Evolutionary conservation across 1,140 invertebrate species (phyloP).

Genomic region (Homalodisca vitripennis): DNA sequence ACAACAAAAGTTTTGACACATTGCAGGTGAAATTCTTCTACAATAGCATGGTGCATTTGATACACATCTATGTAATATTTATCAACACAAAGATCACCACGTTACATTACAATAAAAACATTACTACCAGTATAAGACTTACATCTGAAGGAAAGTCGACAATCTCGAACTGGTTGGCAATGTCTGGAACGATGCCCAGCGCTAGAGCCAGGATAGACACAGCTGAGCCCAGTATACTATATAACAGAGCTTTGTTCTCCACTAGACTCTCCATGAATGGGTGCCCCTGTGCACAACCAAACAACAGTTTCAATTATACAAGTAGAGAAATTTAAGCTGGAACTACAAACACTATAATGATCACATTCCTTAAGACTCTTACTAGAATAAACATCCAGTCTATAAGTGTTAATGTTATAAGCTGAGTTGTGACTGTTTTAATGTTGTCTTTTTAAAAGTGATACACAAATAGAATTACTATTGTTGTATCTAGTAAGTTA

Average conservation of each 20-base stretch:
- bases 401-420: too few species aligned
- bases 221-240: constrained; percentile 77
- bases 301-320: neutral
- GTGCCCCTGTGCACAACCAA: constrained; percentile 68
- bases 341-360: too few species aligned
- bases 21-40: neutral
- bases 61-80: neutral
- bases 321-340: neutral
- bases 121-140: constrained; percentile 48
- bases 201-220: constrained; percentile 73
- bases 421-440: too few species aligned
- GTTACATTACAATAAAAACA: neutral
- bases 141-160: constrained; percentile 84
- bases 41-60: neutral
- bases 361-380: too few species aligned
- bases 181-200: constrained; percentile 71
- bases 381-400: too few species aligned
- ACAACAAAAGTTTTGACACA: neutral
- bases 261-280: constrained; percentile 97
- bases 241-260: constrained; percentile 91
- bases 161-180: constrained; percentile 83
- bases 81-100: neutral
- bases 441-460: too few species aligned
- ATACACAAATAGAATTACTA: too few species aligned
- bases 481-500: too few species aligned